Conservation (phyloP, 2,113 vertebrate species). For the Blennius ocellaris region DNA sequence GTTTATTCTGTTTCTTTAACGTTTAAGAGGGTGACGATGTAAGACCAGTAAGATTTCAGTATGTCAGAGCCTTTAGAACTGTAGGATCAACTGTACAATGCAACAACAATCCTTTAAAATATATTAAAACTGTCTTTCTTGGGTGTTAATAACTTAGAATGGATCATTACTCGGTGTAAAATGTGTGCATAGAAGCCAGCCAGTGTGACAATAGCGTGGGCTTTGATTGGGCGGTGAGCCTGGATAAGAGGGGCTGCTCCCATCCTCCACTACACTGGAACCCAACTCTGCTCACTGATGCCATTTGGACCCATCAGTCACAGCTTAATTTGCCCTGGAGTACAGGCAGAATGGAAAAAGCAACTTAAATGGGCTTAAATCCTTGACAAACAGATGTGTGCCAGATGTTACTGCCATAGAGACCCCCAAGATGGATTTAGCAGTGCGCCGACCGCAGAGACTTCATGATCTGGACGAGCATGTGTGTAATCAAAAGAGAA, state of each 20-base stretch:
- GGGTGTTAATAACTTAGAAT: too few relatives aligned
- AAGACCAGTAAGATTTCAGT: too few relatives aligned
- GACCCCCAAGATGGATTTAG: slow-evolving; percentile 69
- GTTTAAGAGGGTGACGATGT: too few relatives aligned
- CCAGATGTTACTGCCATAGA: slow-evolving; percentile 79
- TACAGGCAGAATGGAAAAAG: slow-evolving; percentile 71
- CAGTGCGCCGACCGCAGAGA: slow-evolving; percentile 39
- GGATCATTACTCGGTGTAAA: neutral
- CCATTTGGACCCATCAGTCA: slow-evolving; percentile 63
- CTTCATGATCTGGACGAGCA: slow-evolving; percentile 50
- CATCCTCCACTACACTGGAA: neutral
- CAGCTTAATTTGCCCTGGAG: slow-evolving; percentile 72
- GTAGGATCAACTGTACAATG: too few relatives aligned
- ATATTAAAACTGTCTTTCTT: too few relatives aligned
- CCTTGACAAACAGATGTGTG: slow-evolving; percentile 81
- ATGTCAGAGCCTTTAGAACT: too few relatives aligned
- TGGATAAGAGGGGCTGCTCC: neutral
- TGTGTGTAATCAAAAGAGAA: slow-evolving; percentile 71
- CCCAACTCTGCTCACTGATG: slow-evolving; percentile 56
- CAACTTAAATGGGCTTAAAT: slow-evolving; percentile 81
- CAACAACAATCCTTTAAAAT: too few relatives aligned
- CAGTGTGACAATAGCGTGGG: neutral
- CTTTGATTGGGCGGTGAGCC: neutral
- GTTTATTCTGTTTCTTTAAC: too few relatives aligned
- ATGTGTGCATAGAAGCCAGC: slow-evolving; percentile 9